Evolutionary conservation across 2,797 vertebrate genomes (phyloP).

Genomic region (Parauchenoglanis ngamensis): DNA sequence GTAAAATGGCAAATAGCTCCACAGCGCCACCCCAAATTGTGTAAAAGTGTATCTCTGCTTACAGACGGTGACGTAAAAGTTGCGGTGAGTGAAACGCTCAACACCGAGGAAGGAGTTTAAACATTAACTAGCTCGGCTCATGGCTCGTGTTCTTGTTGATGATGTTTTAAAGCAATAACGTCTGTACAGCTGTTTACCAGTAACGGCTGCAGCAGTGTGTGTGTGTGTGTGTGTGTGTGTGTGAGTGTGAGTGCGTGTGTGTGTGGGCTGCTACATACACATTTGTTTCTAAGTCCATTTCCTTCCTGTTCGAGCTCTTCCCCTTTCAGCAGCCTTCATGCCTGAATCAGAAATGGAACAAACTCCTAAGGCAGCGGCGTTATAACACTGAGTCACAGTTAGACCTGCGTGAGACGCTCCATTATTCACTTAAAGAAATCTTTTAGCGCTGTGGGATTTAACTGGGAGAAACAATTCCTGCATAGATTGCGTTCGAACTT

Average conservation of each 20-base stretch:
- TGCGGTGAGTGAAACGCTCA: not conserved
- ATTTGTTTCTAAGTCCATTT: conserved; percentile 52
- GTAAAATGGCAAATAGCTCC: not conserved
- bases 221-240: not conserved
- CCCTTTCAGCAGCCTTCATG: conserved; percentile 46
- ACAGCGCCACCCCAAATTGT: not conserved
- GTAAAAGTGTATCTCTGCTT: not conserved
- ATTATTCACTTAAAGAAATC: not conserved
- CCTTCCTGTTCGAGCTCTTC: conserved; percentile 56
- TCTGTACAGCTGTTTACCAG: not conserved
- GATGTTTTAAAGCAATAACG: not conserved
- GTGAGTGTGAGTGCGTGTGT: not conserved
- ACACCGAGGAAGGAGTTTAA: not conserved
- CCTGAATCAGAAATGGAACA: conserved; percentile 45
- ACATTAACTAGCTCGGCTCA: not conserved
- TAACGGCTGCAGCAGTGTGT: not conserved
- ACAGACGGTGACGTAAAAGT: not conserved
- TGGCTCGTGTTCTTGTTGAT: not conserved
- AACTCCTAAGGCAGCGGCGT: conserved; percentile 14
- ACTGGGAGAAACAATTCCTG: not conserved
- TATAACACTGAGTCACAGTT: not conserved
- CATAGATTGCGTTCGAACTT: not conserved
- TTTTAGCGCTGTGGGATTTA: not conserved
- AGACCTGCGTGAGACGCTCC: not conserved
- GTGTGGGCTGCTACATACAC: conserved; percentile 30